phyloP scores from a whole-genome alignment of 30 jellyfish, hydroid and myxozoan species.

The Pseudorhiza aurosa region DNA sequence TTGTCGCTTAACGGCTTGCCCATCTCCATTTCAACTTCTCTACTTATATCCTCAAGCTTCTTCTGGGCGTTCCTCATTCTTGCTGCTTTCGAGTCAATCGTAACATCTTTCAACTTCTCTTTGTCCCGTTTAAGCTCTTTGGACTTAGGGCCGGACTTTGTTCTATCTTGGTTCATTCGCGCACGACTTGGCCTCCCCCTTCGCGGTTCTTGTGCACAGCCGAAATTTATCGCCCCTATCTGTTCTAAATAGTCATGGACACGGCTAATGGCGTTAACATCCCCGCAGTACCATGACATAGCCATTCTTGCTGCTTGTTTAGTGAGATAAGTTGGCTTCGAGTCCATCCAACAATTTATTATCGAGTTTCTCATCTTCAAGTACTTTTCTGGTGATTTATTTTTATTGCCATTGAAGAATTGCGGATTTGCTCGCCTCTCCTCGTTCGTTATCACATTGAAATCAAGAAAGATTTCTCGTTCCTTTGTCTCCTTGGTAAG shows the following conservation, averaged over 20 bases:
- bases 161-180: conserved; percentile 50
- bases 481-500: not conserved
- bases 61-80: conserved; percentile 52
- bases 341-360: conserved; percentile 59
- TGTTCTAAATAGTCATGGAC: conserved; percentile 73
- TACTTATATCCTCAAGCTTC: conserved; percentile 34
- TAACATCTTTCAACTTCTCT: not conserved
- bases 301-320: conserved; percentile 69
- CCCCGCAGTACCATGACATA: conserved; percentile 72
- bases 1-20: conserved; percentile 28
- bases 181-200: conserved; percentile 73
- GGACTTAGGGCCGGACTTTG: not conserved
- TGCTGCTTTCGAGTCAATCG: conserved; percentile 30
- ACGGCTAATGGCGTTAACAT: conserved; percentile 64
- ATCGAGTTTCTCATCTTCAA: conserved; percentile 65
- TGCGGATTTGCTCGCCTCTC: conserved; percentile 51
- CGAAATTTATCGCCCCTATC: conserved; percentile 70
- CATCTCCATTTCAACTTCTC: conserved; percentile 50
- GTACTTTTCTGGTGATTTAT: conserved; percentile 65
- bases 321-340: conserved; percentile 61
- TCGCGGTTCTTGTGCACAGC: conserved; percentile 67
- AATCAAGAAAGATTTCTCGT: conserved; percentile 36
- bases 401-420: conserved; percentile 53
- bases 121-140: conserved; percentile 4
- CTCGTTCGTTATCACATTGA: conserved; percentile 36